These are phyloP conservation scores for Plebejus anna DNA, from an alignment of 2,888 invertebrate genomes.

Conservation along the genomic window DNA sequence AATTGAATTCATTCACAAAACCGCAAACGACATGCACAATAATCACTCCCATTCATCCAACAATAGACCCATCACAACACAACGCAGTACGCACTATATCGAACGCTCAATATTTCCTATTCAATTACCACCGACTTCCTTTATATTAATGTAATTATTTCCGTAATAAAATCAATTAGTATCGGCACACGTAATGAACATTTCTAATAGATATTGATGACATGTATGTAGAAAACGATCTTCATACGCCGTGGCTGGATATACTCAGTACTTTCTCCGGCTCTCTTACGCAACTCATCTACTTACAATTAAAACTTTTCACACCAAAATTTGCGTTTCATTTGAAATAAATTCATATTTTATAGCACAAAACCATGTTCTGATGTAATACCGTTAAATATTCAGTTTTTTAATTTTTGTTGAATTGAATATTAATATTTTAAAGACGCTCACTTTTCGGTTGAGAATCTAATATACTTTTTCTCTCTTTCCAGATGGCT, in stretches of 20 bases:
- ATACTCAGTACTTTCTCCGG: neutral
- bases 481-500: conserved; percentile 67
- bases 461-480: neutral
- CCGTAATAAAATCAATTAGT: conserved; percentile 21
- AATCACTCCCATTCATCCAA: neutral
- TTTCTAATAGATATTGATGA: conserved; percentile 25
- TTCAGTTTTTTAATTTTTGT: neutral
- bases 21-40: neutral
- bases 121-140: neutral
- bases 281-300: neutral
- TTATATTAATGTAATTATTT: conserved; percentile 11
- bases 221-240: conserved; percentile 19
- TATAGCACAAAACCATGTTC: neutral
- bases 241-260: neutral
- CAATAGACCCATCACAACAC: neutral
- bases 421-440: neutral
- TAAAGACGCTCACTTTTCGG: neutral
- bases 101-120: neutral
- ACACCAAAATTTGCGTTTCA: conserved; percentile 2
- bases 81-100: neutral
- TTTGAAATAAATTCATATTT: neutral
- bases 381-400: neutral
- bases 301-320: neutral
- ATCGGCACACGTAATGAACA: conserved; percentile 18
- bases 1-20: too few species aligned